Base-by-base conservation (phyloP, 1,140 invertebrate genomes). In the Drosophila sulfurigaster region DNA sequence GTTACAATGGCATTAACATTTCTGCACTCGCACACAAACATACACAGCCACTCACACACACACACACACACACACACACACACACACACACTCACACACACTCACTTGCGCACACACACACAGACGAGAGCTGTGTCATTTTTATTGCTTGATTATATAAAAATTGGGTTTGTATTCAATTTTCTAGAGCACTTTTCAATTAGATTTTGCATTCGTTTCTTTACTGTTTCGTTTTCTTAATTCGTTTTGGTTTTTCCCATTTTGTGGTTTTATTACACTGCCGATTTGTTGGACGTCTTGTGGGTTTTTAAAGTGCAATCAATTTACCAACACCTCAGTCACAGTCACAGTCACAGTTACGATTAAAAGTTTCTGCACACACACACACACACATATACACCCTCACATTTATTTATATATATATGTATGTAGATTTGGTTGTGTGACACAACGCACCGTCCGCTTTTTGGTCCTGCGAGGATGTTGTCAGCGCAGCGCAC, bases 121-220 rank as follows among this genome's bases (percentile, higher is more conserved):
- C 45, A 43, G 35, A 16, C 56, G 13, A 54, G 46, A 41, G 63
- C 57, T 75, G 67, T 76, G 70, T 64, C 78, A 64, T 81, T 90
- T 89, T 89, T 89, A 89, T 89, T 81, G 86, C 85, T 89, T 89
- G 85, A 89, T 89, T 89, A 89, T 89, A 89, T 89, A 89, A 88
- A 89, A 89, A 81, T 89, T 89, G 81, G 75, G 75, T 79, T 71
- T 85, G 79, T 66, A 60, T 78, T 75, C 56, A 75, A 68, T 74
- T 67, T 62, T 52, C 5, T 48, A 35, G 28, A 28, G 54, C 49
- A 62, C 56, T 25, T 63, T 77, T 67, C 25, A 41, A 52, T 64
- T 73, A 20, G 16, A 16, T 46, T 73, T 69, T 65, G 58, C 57
- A 57, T 20, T 57, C 11, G 35, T 11, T 52, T 13, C 20, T 16